phyloP scores from a whole-genome alignment of 2,797 vertebrate genomes.

The Onychomys leucogaster region DNA sequence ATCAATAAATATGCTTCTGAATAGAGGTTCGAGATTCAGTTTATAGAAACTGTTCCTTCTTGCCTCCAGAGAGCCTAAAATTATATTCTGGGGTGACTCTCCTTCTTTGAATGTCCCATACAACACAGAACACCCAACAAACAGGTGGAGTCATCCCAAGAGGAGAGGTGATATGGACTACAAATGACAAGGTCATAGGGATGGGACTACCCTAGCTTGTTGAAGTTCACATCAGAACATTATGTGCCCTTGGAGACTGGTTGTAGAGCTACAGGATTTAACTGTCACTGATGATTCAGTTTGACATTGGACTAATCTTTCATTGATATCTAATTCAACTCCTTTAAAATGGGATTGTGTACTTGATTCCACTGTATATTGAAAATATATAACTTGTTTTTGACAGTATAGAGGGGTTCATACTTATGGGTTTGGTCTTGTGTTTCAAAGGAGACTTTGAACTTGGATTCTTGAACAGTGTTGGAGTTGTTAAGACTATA shows the following conservation, averaged over 20 bases:
- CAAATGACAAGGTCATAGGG: not conserved
- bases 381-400: not conserved
- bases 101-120: not conserved
- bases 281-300: not conserved
- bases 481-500: not conserved
- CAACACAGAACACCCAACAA: not conserved
- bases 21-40: not conserved
- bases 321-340: not conserved
- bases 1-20: not conserved
- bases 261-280: not conserved
- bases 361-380: not conserved
- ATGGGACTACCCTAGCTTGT: not conserved
- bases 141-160: not conserved
- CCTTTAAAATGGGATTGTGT: not conserved
- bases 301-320: not conserved
- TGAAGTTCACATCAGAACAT: not conserved
- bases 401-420: not conserved
- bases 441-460: not conserved
- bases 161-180: not conserved
- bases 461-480: not conserved
- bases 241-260: not conserved
- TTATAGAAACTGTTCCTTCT: not conserved
- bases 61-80: not conserved
- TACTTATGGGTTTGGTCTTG: not conserved
- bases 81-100: not conserved